These are phyloP conservation scores for Nothobranchius kuhntae DNA, from an alignment of 2,113 vertebrate genomes.

Conservation along the genomic window DNA sequence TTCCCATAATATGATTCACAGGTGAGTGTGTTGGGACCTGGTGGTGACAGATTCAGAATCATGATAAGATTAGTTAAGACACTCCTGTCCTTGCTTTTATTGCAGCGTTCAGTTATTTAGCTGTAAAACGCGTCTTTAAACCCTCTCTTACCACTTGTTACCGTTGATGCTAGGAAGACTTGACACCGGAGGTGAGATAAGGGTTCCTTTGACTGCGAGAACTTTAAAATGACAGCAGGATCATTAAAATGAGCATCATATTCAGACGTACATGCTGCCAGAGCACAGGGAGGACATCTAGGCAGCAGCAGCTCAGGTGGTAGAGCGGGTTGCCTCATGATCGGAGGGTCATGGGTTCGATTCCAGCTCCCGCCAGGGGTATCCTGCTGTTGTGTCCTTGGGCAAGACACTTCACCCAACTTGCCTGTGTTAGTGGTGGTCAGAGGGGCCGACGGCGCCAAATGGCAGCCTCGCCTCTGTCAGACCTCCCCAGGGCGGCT, in stretches of 20 bases:
- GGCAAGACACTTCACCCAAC: too few species aligned
- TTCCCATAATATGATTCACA: slow-evolving; percentile 97
- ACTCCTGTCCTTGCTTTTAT: too few species aligned
- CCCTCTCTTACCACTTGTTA: background rate
- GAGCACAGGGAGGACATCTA: too few species aligned
- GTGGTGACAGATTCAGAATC: background rate
- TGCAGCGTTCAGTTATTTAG: background rate
- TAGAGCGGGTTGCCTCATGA: too few species aligned
- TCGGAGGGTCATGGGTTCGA: background rate
- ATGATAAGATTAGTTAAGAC: slow-evolving; percentile 12
- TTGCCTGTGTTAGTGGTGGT: too few species aligned
- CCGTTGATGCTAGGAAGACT: background rate
- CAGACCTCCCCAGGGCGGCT: too few species aligned
- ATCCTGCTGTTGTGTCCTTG: too few species aligned
- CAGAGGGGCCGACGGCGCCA: too few species aligned
- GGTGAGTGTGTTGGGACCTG: slow-evolving; percentile 77
- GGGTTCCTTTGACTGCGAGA: background rate
- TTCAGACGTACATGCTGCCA: background rate
- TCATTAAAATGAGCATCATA: background rate
- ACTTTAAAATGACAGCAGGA: background rate
- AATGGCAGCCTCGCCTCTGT: too few species aligned
- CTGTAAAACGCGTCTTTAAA: slow-evolving; percentile 22
- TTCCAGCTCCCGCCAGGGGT: background rate
- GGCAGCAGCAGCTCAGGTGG: too few species aligned
- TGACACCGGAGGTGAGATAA: background rate